Evolutionary conservation across 2,888 invertebrate species (phyloP).

Genomic region (Epinotia brunnichana): DNA sequence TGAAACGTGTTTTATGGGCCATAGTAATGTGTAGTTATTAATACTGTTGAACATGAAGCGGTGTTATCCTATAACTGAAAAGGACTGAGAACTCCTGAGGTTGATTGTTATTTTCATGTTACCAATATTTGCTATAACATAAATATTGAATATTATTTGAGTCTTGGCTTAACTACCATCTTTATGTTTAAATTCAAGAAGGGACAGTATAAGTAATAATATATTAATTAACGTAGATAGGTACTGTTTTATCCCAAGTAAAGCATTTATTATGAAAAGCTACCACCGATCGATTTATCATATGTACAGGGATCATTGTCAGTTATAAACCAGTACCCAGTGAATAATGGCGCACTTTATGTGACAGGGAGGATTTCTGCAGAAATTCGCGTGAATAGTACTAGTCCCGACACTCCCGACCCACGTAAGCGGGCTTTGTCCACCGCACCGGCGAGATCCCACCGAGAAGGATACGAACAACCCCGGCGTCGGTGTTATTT

Average conservation of each 20-base stretch:
- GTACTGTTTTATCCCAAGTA: no score
- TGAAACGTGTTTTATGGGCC: constrained; percentile 33
- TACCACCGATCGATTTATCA: constrained; percentile 62
- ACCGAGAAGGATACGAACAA: constrained; percentile 53
- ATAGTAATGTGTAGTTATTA: background rate
- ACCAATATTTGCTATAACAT: no score
- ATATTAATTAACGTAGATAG: no score
- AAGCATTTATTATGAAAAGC: background rate
- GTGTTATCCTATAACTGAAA: background rate
- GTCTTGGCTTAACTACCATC: no score
- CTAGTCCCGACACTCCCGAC: constrained; percentile 51
- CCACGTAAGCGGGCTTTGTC: constrained; percentile 62
- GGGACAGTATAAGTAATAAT: no score
- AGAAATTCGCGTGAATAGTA: constrained; percentile 69
- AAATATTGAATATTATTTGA: no score
- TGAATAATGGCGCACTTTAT: constrained; percentile 77
- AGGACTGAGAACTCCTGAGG: no score
- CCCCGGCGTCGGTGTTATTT: constrained; percentile 62
- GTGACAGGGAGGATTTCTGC: constrained; percentile 69
- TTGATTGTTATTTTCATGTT: no score
- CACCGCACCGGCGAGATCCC: constrained; percentile 61
- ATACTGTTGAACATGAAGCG: background rate
- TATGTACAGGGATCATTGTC: constrained; percentile 65
- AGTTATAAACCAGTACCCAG: constrained; percentile 61
- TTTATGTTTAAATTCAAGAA: no score